Evolutionary conservation across 1,140 invertebrate genomes (phyloP), one percentile per base, ranked within the genome.

Genomic region (Antheraea pernyi): DNA sequence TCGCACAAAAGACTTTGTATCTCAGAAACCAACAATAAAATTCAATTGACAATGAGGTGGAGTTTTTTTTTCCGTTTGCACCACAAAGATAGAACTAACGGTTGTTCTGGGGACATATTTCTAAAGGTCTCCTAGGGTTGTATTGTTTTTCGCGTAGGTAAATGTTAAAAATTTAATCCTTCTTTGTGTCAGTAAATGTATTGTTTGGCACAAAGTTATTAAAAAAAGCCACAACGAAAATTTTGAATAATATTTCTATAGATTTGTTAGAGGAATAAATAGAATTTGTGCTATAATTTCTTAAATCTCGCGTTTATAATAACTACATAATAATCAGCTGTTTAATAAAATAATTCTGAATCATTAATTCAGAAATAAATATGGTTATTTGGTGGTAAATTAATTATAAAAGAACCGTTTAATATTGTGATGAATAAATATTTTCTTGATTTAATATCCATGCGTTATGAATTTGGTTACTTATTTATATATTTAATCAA

Each of bases 21-120:
- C 85, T 85, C 79, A 80, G 86, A 88, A 89, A 86, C 84, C 85
- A 85, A 92, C 90, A 92, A 91, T 91, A 91, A 92, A 90, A 90
- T 90, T 91, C 89, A 90, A 91, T 90, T 90, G 89, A 89, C 89
- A 91, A 89, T 86, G 84, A 87, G 42, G 78, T 78, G 19, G 19
- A 81, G 78, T 7, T 53, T 53, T 53, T 48, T 48, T 53, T 16
- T 53, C 46, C 13, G 22, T 16, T 5, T 16, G 46, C 46, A 53
- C 77, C 42, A 79, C 78, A 79, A 87, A 84, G 80, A 82, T 81
- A 64, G 59, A 75, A 80, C 75, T 88, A 90, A 89, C 85, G 87
- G 87, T 72, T 79, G 78, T 71, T 70, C 36, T 68, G 82, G 85
- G 77, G 81, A 82, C 83, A 78, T 78, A 72, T 86, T 89, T 84